Evolutionary conservation across 1,140 invertebrate genomes (phyloP).

Genomic region (Steinernema feltiae): DNA sequence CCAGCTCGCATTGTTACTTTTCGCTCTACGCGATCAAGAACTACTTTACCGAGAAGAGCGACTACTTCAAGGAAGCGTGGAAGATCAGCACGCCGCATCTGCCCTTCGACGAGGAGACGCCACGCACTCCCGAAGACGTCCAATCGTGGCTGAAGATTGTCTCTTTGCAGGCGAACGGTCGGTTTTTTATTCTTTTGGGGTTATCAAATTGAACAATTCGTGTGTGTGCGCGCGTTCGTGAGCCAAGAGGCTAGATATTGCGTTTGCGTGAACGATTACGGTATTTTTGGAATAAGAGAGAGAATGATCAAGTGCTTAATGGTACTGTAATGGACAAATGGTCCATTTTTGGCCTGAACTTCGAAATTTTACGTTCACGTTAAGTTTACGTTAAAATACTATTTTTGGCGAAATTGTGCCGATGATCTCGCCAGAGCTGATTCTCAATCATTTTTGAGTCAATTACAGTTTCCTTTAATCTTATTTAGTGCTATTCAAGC

Average conservation of each 20-base stretch:
- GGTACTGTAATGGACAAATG: no score
- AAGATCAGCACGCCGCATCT: slow-evolving; percentile 43
- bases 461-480: no score
- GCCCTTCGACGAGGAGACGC: slow-evolving; percentile 54
- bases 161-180: slow-evolving; percentile 47
- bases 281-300: not conserved
- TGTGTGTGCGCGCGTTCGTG: not conserved
- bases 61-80: slow-evolving; percentile 49
- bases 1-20: slow-evolving; percentile 52
- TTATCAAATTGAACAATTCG: not conserved
- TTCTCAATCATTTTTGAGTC: no score
- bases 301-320: no score
- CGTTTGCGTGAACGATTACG: not conserved
- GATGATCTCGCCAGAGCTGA: no score
- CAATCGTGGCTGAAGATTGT: slow-evolving; percentile 50
- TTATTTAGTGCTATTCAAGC: no score
- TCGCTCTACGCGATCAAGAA: slow-evolving; percentile 55
- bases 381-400: no score
- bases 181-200: slow-evolving; percentile 21
- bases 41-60: slow-evolving; percentile 50
- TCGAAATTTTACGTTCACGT: no score
- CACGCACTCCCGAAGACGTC: slow-evolving; percentile 37
- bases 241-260: not conserved
- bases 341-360: no score
- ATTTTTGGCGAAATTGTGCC: no score